Conservation (phyloP, 2,113 vertebrate species). For the Callaeas wilsoni region DNA sequence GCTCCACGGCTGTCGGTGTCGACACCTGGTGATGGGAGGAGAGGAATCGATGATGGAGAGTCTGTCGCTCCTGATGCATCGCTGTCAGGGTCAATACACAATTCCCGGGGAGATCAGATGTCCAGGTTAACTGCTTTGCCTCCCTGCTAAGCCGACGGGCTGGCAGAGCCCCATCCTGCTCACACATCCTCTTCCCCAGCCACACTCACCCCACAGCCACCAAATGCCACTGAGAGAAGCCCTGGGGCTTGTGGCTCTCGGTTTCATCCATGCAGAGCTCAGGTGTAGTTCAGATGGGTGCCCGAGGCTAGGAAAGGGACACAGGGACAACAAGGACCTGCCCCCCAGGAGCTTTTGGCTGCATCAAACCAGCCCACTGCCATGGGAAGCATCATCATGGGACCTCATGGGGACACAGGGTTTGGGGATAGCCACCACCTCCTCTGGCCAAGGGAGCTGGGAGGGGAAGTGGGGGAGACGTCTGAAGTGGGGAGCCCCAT, state of each 20-base stretch:
- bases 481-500: rapidly evolving
- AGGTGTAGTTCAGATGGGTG: background rate
- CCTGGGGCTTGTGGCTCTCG: background rate
- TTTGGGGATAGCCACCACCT: background rate
- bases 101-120: background rate
- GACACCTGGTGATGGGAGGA: conserved; percentile 52
- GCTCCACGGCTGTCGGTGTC: background rate
- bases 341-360: background rate
- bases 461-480: background rate
- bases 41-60: conserved; percentile 30
- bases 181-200: background rate
- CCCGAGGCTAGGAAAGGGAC: background rate
- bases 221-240: background rate
- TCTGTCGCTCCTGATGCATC: conserved; percentile 29
- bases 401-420: rapidly evolving
- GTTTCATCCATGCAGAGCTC: background rate
- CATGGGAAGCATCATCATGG: rapidly evolving
- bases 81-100: conserved; percentile 44
- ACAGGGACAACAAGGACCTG: background rate
- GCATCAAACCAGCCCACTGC: background rate
- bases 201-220: background rate
- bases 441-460: background rate
- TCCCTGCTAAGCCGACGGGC: background rate
- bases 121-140: conserved; percentile 45
- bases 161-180: background rate